Evolutionary conservation across 2,888 invertebrate genomes (phyloP), one percentile per base, ranked within the genome.

Genomic region (Neoaliturus tenellus): DNA sequence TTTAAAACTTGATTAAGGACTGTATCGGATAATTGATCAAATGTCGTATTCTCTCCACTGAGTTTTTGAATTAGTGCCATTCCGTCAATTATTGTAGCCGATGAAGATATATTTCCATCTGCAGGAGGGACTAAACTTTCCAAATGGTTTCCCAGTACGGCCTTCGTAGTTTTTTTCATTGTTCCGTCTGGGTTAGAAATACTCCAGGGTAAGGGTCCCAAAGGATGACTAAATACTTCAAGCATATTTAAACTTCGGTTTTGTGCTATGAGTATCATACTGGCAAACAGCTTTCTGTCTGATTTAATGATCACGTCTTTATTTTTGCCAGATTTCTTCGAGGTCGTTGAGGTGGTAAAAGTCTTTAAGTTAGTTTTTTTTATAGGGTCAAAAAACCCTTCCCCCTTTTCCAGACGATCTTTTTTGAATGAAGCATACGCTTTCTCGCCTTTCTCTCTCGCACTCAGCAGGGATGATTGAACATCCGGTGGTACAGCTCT

Each of bases 261-360:
- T 35, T 69, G 69, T 20, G 69, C 39, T 35, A n/a, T 69, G 69
- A 69, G 69, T 69, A 69, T 14, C 69, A 28, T 69, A 33, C 69
- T 69, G 33, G 33, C 69, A 69, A 69, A 69, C 33, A 69, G 31
- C 33, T 69, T 35, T 69, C 69, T 55, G 23, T 55, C 55, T 55
- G 55, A 55, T 23, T 31, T 69, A 39, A 69, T 69, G 31, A 69
- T 69, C n/a, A 69, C 69, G 39, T 69, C 69, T 69, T 69, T 69
- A 44, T 44, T 12, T 69, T 69, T 69, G 6, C 69, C 39, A 69
- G 33, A 28, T 69, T 69, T 69, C 17, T 44, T 44, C 14, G 20
- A 28, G 31, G 6, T 67, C 23, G 69, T 35, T 69, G 67, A 4
- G 67, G 67, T 31, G 28, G 67, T 67, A 67, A 67, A 67, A n/a